Conservation (phyloP, 2,113 vertebrate genomes). For the Recurvirostra avosetta region DNA sequence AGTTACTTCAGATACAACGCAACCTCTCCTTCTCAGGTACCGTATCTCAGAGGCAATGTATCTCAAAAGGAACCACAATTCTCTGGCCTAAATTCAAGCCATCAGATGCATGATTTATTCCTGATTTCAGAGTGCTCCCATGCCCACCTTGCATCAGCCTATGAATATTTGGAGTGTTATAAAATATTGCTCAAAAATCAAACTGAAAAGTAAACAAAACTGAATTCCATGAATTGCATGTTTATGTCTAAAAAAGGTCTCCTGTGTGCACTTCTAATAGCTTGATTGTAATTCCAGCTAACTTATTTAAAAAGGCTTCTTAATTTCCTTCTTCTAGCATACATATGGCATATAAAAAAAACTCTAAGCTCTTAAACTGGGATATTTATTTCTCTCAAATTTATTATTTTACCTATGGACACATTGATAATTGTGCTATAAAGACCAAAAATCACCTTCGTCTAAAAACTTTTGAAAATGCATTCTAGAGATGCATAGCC, state of each 20-base stretch:
- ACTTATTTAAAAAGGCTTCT: not conserved
- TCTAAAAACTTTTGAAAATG: not conserved
- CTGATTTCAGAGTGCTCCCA: not conserved
- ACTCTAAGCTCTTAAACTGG: not conserved
- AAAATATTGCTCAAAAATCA: not conserved
- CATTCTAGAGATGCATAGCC: not conserved
- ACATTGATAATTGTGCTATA: not conserved
- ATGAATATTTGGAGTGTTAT: not conserved
- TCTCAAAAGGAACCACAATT: not conserved
- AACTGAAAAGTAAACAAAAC: not conserved
- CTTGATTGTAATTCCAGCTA: not conserved
- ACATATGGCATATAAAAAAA: not conserved
- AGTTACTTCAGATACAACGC: not conserved
- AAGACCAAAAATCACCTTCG: not conserved
- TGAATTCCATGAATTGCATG: not conserved
- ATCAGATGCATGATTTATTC: not conserved
- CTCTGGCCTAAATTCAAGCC: not conserved
- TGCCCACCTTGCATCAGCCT: not conserved
- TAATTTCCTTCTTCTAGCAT: not conserved
- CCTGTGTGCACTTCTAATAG: not conserved
- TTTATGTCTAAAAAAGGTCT: not conserved
- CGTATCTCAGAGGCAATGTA: not conserved
- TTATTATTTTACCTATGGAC: not conserved
- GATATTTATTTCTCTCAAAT: not conserved
- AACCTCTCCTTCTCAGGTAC: not conserved